Conservation (phyloP, 2,888 invertebrate species). For the Mystacides longicornis region DNA sequence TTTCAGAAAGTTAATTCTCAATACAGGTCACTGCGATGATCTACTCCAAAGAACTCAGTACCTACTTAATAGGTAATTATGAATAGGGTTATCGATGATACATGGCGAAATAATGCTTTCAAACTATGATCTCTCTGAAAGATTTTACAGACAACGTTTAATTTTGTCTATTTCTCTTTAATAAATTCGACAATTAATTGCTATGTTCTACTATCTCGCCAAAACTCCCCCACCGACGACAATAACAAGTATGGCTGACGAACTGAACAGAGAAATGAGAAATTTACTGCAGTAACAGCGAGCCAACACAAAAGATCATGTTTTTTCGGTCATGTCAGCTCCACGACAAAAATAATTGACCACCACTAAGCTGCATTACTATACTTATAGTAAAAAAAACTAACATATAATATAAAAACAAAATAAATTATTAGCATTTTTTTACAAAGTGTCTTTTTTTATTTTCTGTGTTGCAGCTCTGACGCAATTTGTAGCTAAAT, state of each 20-base stretch:
- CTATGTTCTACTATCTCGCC: constrained; percentile 19
- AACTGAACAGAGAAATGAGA: constrained; percentile 9
- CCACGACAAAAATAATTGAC: neutral
- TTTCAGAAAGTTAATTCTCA: constrained; percentile 37
- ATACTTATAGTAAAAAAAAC: neutral
- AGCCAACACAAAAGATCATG: constrained; percentile 28
- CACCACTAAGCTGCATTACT: neutral
- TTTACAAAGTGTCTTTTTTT: no score
- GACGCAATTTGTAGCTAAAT: no score
- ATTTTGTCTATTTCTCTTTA: constrained; percentile 15
- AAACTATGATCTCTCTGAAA: constrained; percentile 16
- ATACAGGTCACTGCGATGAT: constrained; percentile 17
- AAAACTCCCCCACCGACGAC: constrained; percentile 59
- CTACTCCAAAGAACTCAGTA: constrained; percentile 15
- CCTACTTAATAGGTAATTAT: constrained; percentile 16
- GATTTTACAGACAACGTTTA: neutral
- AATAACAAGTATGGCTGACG: constrained; percentile 74
- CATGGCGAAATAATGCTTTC: constrained; percentile 10
- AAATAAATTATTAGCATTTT: no score
- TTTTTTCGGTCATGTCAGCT: constrained; percentile 10
- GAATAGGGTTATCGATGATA: constrained; percentile 10
- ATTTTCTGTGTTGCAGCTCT: no score
- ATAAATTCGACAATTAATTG: constrained; percentile 17
- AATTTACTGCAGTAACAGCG: neutral
- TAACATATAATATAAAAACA: no score